These are phyloP conservation scores for Aythya baeri DNA, from an alignment of 2,113 vertebrate species.

Conservation along the genomic window DNA sequence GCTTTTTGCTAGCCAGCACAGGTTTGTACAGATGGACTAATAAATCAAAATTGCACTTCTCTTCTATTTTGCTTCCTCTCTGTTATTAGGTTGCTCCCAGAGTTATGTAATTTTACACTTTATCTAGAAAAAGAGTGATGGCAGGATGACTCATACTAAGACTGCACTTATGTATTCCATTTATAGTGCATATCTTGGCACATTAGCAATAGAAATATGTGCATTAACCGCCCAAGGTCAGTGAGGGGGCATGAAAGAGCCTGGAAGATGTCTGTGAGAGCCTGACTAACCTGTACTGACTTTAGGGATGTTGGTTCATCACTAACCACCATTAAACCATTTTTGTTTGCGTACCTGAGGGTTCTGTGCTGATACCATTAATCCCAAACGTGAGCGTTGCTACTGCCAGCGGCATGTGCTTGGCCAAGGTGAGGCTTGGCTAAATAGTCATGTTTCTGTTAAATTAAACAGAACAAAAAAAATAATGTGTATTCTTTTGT, in stretches of 20 bases:
- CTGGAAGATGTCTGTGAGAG: too few relatives aligned
- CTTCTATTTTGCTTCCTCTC: not conserved
- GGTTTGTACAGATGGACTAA: not conserved
- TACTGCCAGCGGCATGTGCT: not conserved
- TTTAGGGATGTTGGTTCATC: not conserved
- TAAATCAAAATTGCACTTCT: not conserved
- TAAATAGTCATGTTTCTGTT: not conserved
- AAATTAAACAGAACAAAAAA: not conserved
- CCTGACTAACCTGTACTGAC: rapidly evolving
- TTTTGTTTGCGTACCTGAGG: not conserved
- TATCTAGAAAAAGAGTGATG: not conserved
- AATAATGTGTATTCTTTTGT: not conserved
- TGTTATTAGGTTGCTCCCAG: not conserved
- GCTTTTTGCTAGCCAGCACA: not conserved
- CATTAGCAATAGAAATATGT: not conserved
- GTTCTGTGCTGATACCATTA: not conserved
- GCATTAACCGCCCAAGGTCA: not conserved
- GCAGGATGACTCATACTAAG: not conserved
- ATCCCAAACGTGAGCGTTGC: not conserved
- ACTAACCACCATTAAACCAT: not conserved
- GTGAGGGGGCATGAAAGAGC: not conserved
- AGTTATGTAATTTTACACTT: not conserved
- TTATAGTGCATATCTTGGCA: not conserved
- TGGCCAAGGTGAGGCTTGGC: not conserved
- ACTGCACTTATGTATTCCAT: not conserved